Conservation (phyloP, 2,797 vertebrate species). For the Scarus forsteni region DNA sequence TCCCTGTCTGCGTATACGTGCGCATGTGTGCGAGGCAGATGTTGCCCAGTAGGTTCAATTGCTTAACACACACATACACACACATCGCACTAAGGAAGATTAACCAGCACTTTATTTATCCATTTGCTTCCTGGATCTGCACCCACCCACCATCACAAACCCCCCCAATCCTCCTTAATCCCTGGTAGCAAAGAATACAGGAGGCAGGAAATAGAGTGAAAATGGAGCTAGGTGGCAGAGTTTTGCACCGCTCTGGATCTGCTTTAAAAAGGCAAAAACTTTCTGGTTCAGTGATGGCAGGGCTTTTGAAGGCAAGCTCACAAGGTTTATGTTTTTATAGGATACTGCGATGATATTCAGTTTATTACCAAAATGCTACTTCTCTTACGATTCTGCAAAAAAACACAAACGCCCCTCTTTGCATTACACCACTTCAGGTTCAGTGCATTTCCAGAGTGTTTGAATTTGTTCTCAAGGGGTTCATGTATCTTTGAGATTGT, state of each 20-base stretch:
- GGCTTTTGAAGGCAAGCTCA: conserved; percentile 2
- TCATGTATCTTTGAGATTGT: too few species aligned
- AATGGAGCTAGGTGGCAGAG: conserved; percentile 33
- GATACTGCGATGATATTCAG: conserved; percentile 5
- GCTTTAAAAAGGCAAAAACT: conserved; percentile 26
- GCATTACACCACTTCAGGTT: too few species aligned
- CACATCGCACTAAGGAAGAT: conserved; percentile 77
- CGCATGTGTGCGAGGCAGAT: conserved; percentile 77
- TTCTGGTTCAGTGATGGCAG: conserved; percentile 10
- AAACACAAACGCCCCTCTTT: neutral
- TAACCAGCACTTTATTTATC: conserved; percentile 79
- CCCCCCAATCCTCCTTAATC: conserved; percentile 74
- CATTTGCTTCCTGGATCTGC: conserved; percentile 71
- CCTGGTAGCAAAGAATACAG: conserved; percentile 47
- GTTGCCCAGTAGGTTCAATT: conserved; percentile 79
- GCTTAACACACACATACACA: conserved; percentile 62
- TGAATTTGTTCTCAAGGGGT: too few species aligned
- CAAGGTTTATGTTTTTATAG: neutral
- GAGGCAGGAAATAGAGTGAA: conserved; percentile 27
- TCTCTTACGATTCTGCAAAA: neutral
- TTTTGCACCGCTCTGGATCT: conserved; percentile 14
- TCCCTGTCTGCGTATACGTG: conserved; percentile 36
- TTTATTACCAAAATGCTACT: neutral
- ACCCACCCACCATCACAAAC: conserved; percentile 26
- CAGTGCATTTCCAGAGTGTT: too few species aligned